Conservation (phyloP, 2,888 invertebrate species). For the Oscheius sp. region DNA sequence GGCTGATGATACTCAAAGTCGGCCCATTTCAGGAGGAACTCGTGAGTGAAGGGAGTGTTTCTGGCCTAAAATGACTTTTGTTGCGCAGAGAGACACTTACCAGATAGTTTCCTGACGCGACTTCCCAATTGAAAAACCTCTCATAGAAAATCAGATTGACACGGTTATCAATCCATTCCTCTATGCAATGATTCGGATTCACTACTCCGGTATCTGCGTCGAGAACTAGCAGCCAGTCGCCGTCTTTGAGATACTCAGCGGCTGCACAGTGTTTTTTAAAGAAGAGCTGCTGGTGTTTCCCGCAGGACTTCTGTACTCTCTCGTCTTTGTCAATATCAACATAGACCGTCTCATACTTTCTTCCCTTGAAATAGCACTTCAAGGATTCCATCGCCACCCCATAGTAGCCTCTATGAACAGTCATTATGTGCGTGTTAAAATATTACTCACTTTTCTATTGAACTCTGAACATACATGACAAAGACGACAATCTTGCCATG, state of each 20-base stretch:
- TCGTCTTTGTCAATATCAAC: conserved; percentile 66
- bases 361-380: conserved; percentile 66
- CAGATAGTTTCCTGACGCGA: conserved; percentile 72
- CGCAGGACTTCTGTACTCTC: conserved; percentile 56
- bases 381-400: conserved; percentile 66
- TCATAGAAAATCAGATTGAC: conserved; percentile 72
- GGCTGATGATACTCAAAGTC: conserved; percentile 66
- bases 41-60: conserved; percentile 52
- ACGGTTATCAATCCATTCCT: conserved; percentile 72
- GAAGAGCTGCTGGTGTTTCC: conserved; percentile 65
- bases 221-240: conserved; percentile 72
- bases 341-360: conserved; percentile 65
- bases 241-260: conserved; percentile 66
- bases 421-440: background rate
- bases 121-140: conserved; percentile 73
- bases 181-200: conserved; percentile 73
- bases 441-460: conserved; percentile 48
- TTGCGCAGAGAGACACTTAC: conserved; percentile 36
- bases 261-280: conserved; percentile 73
- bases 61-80: conserved; percentile 40
- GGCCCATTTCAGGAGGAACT: conserved; percentile 59
- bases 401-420: conserved; percentile 43
- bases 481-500: conserved; percentile 60
- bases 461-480: conserved; percentile 56
- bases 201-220: conserved; percentile 72